Evolutionary conservation across 37 sponge, comb jelly and placozoan genomes (phyloP).

Genomic region (Spongilla lacustris): DNA sequence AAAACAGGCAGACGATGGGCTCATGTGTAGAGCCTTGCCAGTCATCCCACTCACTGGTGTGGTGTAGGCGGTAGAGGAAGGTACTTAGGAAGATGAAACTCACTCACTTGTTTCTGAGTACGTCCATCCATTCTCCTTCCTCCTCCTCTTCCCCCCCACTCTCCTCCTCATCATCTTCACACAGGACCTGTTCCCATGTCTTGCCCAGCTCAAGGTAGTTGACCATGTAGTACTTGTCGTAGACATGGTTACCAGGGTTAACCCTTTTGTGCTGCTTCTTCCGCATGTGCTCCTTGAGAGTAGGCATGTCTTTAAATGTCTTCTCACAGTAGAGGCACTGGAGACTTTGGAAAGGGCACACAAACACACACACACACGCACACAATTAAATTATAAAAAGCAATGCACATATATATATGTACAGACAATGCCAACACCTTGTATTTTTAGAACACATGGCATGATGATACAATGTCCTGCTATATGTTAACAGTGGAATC

Average conservation of each 20-base stretch:
- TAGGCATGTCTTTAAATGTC: conserved; percentile 72
- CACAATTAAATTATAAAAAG: too few relatives aligned
- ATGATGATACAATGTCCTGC: too few relatives aligned
- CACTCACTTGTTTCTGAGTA: neutral
- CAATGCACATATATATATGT: too few relatives aligned
- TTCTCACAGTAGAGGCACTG: conserved; percentile 91
- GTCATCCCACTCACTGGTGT: conserved; percentile 54
- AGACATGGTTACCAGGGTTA: conserved; percentile 74
- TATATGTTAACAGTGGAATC: too few relatives aligned
- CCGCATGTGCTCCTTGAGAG: conserved; percentile 95
- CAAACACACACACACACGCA: neutral
- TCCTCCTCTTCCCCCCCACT: neutral
- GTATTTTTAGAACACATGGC: too few relatives aligned
- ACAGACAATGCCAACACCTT: too few relatives aligned
- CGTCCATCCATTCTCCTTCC: neutral
- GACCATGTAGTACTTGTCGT: conserved; percentile 90
- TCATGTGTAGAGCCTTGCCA: conserved; percentile 24
- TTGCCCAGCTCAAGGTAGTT: conserved; percentile 86
- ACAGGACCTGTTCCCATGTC: conserved; percentile 58
- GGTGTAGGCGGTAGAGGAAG: neutral
- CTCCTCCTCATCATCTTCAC: conserved; percentile 58
- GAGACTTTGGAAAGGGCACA: conserved; percentile 26
- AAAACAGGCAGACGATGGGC: conserved; percentile 66
- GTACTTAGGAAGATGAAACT: neutral
- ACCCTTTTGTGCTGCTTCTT: conserved; percentile 93